phyloP scores from a whole-genome alignment of 2,113 vertebrate species.

The Lipophrys pholis region DNA sequence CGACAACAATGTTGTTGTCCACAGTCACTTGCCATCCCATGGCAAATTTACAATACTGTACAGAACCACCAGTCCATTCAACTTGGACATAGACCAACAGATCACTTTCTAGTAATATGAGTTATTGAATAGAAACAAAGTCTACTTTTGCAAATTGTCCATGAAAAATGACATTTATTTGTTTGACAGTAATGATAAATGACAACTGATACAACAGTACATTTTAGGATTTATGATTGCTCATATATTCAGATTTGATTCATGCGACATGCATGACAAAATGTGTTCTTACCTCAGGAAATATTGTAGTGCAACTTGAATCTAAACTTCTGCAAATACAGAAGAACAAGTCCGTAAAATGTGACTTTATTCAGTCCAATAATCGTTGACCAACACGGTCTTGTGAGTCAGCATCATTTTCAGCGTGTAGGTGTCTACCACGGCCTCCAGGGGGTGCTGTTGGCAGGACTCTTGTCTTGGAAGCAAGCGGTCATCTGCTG shows the following conservation, averaged over 20 bases:
- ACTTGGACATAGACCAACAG: conserved; percentile 7
- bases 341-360: conserved; percentile 4
- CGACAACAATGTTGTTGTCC: conserved; percentile 46
- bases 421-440: conserved; percentile 57
- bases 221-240: no score
- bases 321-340: conserved; percentile 4
- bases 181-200: no score
- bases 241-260: no score
- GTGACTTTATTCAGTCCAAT: not conserved
- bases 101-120: not conserved
- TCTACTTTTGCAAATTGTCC: not conserved
- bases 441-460: conserved; percentile 69
- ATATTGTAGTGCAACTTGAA: not conserved
- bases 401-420: conserved; percentile 3
- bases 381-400: conserved; percentile 56
- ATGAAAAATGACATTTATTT: not conserved
- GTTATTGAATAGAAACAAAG: no score
- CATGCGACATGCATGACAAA: conserved; percentile 27
- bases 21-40: conserved; percentile 38
- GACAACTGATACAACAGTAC: no score
- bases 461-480: conserved; percentile 56
- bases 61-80: conserved; percentile 19
- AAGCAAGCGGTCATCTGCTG: conserved; percentile 62
- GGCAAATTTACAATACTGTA: conserved; percentile 25
- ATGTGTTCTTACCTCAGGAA: conserved; percentile 28